These are phyloP conservation scores for Saturnia pavonia DNA, from an alignment of 2,888 invertebrate species.

Conservation along the genomic window DNA sequence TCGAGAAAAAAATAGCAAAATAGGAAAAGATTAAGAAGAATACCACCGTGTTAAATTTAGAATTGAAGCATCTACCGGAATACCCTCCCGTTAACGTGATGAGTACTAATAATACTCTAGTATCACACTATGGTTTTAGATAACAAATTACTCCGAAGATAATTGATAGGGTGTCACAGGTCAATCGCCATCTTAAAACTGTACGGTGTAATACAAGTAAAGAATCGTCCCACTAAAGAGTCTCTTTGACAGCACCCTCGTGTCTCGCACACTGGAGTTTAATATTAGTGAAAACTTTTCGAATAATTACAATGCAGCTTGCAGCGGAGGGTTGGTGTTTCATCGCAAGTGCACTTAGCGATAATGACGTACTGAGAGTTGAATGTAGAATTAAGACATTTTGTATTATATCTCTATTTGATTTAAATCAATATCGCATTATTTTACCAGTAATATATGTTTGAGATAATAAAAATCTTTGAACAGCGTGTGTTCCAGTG, in stretches of 20 bases:
- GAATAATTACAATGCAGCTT: constrained; percentile 70
- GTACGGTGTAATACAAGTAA: background rate
- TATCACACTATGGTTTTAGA: background rate
- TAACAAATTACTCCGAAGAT: background rate
- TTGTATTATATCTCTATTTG: background rate
- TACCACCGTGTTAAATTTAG: too few relatives aligned
- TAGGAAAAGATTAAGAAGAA: background rate
- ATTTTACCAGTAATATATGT: background rate
- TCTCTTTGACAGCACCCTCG: constrained; percentile 59
- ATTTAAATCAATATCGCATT: background rate
- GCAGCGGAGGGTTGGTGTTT: constrained; percentile 49
- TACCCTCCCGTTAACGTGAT: too few relatives aligned
- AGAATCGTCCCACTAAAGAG: constrained; percentile 32
- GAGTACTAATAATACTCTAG: background rate
- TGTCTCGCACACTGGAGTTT: constrained; percentile 37
- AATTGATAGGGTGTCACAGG: background rate
- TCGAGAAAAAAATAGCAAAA: background rate
- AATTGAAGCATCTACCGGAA: too few relatives aligned
- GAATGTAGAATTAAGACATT: constrained; percentile 8
- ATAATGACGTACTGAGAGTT: constrained; percentile 58
- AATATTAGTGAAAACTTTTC: constrained; percentile 70
- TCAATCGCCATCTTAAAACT: background rate
- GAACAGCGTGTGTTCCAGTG: too few relatives aligned
- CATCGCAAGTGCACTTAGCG: constrained; percentile 67
- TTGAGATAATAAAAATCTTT: too few relatives aligned